A percentile compares a stretch with the other conserved stretches of the same genome.
These are phyloP conservation scores for Pristis pectinata DNA, from an alignment of 2,797 vertebrate genomes.

Conservation along the genomic window DNA sequence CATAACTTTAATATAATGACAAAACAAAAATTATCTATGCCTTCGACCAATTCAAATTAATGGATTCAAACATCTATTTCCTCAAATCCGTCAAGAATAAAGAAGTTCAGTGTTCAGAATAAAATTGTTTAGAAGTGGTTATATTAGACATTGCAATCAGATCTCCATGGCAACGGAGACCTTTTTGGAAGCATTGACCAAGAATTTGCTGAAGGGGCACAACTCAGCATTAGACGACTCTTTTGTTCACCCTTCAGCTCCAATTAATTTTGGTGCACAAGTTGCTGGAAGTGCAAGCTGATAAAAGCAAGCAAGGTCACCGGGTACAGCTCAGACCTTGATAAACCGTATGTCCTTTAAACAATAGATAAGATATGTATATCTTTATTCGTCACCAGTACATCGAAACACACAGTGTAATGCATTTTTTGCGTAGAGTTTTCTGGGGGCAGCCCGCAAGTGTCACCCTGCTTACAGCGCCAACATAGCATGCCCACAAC, in stretches of 20 bases:
- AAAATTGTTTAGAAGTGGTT: constrained; percentile 3
- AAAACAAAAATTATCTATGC: neutral
- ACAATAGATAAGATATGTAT: too few species aligned
- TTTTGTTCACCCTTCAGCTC: neutral
- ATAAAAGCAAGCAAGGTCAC: neutral
- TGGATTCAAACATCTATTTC: neutral
- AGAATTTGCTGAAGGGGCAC: neutral
- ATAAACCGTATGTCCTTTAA: neutral
- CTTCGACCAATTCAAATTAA: neutral
- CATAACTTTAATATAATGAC: neutral
- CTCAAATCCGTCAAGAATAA: neutral
- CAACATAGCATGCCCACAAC: too few species aligned
- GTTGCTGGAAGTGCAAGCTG: neutral
- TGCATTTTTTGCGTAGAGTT: too few species aligned
- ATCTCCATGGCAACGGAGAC: constrained; percentile 2
- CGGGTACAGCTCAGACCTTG: neutral
- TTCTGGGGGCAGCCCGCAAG: too few species aligned
- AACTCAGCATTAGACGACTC: neutral
- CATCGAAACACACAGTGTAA: too few species aligned
- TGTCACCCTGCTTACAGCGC: too few species aligned
- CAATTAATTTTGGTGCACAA: neutral
- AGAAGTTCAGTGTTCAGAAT: neutral
- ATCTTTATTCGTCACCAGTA: too few species aligned
- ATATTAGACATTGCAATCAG: neutral
- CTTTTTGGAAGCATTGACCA: neutral